A percentile compares a stretch with the other conserved stretches of the same genome.
phyloP scores from a whole-genome alignment of 2,797 vertebrate genomes.

The Poecilia picta region DNA sequence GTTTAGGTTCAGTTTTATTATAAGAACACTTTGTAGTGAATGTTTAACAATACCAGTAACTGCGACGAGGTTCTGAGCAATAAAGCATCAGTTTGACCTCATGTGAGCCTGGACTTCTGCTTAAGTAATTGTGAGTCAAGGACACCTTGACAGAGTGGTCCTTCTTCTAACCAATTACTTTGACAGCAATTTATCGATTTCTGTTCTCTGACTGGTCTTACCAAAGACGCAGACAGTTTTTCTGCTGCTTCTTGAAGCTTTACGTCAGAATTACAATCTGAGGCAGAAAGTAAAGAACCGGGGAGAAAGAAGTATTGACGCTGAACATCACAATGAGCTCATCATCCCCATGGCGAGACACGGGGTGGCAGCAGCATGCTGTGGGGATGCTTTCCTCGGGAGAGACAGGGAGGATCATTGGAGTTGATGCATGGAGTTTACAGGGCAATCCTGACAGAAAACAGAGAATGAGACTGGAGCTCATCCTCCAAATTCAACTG shows the following conservation, averaged over 20 bases:
- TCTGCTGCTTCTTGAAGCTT: not conserved
- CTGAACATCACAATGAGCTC: not conserved
- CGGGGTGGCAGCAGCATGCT: not conserved
- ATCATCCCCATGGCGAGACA: not conserved
- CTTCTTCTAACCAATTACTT: constrained; percentile 16
- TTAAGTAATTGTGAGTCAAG: constrained; percentile 41
- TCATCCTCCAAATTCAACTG: not conserved
- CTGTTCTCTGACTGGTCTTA: not conserved
- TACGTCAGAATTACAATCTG: not conserved
- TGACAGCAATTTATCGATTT: constrained; percentile 32
- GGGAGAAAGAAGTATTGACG: not conserved
- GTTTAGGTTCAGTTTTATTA: not conserved
- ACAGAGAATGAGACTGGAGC: too few relatives aligned
- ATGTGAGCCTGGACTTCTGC: not conserved
- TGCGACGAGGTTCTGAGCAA: not conserved
- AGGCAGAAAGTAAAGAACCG: not conserved
- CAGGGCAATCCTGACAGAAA: not conserved
- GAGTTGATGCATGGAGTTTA: not conserved
- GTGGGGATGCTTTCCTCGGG: not conserved
- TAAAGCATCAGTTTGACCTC: constrained; percentile 18
- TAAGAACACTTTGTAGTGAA: not conserved
- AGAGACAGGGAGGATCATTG: too few relatives aligned
- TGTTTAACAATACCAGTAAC: not conserved
- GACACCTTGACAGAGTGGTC: constrained; percentile 34
- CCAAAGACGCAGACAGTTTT: not conserved